Base-by-base conservation (phyloP, 2,888 invertebrate genomes). In the Stenichneumon culpator region DNA sequence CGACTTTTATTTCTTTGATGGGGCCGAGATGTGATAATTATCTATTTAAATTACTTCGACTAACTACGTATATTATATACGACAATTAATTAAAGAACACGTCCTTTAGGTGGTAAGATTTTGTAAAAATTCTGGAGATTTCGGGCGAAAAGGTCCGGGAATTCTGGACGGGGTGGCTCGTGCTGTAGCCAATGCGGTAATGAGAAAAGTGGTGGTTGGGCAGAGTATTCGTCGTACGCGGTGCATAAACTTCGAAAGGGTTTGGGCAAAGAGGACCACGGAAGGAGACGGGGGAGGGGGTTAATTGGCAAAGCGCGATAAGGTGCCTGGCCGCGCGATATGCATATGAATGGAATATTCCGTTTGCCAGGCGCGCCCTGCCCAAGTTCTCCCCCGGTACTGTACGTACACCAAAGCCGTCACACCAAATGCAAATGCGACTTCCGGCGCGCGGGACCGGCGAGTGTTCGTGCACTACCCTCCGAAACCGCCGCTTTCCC, bases 271-370 rank as follows among this genome's bases (percentile, higher is more conserved):
- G 63, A 69, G 19, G 44, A 28, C 14, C 22, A 52, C 44, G 63
- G 52, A 36, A 50, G 32, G 39, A 16, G 68, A 73, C 80, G 69
- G 68, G 36, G 57, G 52, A 60, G 79, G 86, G 74, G 87, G 87
- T 89, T 92, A 91, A 92, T 92, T 92, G 92, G 89, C 84, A 90
- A 91, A 91, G 90, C 87, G 88, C 90, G 92, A 92, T 92, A 91
- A 92, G 91, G 90, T 88, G 87, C 88, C 82, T 88, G 84, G 87
- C 84, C 89, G 87, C 89, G 86, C 89, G 90, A 92, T 92, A 92
- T 92, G 91, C 92, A 92, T 92, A 91, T 89, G 90, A 92, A 92
- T 91, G 88, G 88, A 90, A 89, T 90, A 90, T 90, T 91, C 88
- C 89, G 88, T 90, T 91, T 89, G 90, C 86, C 60, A 83, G 87